Percentiles rank a stretch among this genome's conserved stretches.
These are phyloP conservation scores for Thripadectes ignobilis DNA, from an alignment of 2,797 vertebrate species.

Conservation along the genomic window DNA sequence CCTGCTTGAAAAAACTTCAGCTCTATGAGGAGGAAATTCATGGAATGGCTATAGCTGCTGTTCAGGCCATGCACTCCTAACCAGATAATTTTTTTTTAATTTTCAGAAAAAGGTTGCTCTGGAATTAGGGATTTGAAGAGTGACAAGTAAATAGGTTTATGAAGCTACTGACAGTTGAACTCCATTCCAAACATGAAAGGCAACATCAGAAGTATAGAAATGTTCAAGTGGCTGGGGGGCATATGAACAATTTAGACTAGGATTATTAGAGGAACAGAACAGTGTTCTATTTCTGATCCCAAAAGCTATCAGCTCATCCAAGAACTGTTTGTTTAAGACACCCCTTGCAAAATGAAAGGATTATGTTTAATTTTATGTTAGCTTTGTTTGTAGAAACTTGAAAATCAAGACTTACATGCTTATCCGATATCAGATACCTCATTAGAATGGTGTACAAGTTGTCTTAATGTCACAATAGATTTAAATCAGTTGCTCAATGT, in stretches of 20 bases:
- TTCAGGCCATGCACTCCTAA: not conserved
- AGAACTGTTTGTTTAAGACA: not conserved
- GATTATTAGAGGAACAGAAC: not conserved
- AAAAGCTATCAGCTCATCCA: not conserved
- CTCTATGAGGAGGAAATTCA: not conserved
- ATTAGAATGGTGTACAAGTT: not conserved
- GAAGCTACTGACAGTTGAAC: not conserved
- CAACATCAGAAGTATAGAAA: not conserved
- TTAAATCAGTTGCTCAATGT: not conserved
- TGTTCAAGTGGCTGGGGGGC: not conserved
- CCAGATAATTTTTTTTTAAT: not conserved
- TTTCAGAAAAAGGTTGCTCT: not conserved
- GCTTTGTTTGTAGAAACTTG: not conserved
- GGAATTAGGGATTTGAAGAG: not conserved
- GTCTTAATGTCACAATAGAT: not conserved
- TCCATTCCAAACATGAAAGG: not conserved
- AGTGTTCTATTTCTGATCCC: not conserved
- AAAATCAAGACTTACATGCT: not conserved
- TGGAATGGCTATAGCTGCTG: not conserved
- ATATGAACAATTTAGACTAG: not conserved
- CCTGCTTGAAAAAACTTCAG: not conserved
- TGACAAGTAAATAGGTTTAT: not conserved
- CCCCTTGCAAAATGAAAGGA: not conserved
- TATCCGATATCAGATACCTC: not conserved
- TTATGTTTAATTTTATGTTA: not conserved